phyloP scores from a whole-genome alignment of 2,888 invertebrate species.

The Terebella lapidaria region DNA sequence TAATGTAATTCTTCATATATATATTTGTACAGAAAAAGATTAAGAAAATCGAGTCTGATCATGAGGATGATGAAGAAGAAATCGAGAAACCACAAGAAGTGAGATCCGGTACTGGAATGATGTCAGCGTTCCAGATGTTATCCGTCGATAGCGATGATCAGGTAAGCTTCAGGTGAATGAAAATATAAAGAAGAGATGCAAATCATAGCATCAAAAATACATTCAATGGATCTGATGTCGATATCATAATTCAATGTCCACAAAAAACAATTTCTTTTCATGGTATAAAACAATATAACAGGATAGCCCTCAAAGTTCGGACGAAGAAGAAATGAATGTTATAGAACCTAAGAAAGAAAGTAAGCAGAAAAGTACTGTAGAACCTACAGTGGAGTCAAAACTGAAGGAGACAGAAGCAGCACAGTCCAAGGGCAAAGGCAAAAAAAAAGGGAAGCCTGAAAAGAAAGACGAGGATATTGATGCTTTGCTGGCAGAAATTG shows the following conservation, averaged over 20 bases:
- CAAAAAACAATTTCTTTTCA: too few relatives aligned
- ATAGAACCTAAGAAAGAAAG: background rate
- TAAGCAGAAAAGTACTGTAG: background rate
- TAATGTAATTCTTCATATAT: too few relatives aligned
- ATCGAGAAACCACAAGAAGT: too few relatives aligned
- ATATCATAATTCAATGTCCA: conserved; percentile 8
- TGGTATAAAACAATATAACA: too few relatives aligned
- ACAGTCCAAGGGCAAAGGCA: conserved; percentile 10
- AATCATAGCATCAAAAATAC: background rate
- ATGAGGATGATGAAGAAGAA: too few relatives aligned
- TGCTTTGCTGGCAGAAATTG: conserved; percentile 45
- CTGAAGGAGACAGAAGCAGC: too few relatives aligned
- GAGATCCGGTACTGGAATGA: too few relatives aligned
- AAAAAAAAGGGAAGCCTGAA: conserved; percentile 4
- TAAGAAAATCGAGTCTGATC: too few relatives aligned
- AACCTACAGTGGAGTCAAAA: conserved; percentile 1
- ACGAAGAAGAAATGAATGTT: background rate
- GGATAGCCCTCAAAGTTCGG: background rate
- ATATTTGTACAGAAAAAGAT: too few relatives aligned
- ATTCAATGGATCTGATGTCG: background rate
- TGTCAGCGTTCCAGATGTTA: conserved; percentile 13
- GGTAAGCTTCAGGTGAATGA: conserved; percentile 1
- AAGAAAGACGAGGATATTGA: conserved; percentile 44
- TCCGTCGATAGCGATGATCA: conserved; percentile 14
- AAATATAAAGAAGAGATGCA: background rate